Evolutionary conservation across 1,140 invertebrate genomes (phyloP).

Genomic region (Temnothorax nylanderi): DNA sequence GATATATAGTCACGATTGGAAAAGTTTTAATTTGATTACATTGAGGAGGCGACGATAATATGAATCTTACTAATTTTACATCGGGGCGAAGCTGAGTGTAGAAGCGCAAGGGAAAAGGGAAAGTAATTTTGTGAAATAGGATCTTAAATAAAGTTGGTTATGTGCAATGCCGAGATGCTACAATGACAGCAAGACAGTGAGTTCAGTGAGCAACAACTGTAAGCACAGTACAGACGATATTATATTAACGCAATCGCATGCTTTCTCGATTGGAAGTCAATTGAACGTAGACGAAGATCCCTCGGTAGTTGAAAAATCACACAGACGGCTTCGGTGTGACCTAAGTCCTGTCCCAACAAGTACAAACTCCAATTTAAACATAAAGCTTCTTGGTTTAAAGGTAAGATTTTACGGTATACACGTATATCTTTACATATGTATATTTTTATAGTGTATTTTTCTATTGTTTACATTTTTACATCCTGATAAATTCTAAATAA

Average conservation of each 20-base stretch:
- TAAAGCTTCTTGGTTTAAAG: slow-evolving; percentile 83
- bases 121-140: slow-evolving; percentile 71
- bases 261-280: slow-evolving; percentile 80
- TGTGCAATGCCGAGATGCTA: slow-evolving; percentile 86
- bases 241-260: slow-evolving; percentile 78
- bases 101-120: slow-evolving; percentile 1
- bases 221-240: slow-evolving; percentile 81
- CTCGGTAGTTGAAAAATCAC: slow-evolving; percentile 82
- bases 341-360: slow-evolving; percentile 83
- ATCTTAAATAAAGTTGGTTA: slow-evolving; percentile 71
- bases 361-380: slow-evolving; percentile 80
- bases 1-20: slow-evolving; percentile 33
- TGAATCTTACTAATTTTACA: slow-evolving; percentile 41
- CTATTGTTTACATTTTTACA: no score
- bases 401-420: slow-evolving; percentile 69
- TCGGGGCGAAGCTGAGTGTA: slow-evolving; percentile 18
- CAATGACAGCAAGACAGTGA: slow-evolving; percentile 85
- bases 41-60: neutral
- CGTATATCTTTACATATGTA: neutral
- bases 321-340: slow-evolving; percentile 83
- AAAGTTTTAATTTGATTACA: slow-evolving; percentile 43
- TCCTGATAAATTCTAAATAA: neutral
- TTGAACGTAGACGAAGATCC: slow-evolving; percentile 80
- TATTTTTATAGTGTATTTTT: neutral
- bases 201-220: slow-evolving; percentile 81